Evolutionary conservation across 2,113 vertebrate genomes (phyloP).

Genomic region (Tympanuchus pallidicinctus): DNA sequence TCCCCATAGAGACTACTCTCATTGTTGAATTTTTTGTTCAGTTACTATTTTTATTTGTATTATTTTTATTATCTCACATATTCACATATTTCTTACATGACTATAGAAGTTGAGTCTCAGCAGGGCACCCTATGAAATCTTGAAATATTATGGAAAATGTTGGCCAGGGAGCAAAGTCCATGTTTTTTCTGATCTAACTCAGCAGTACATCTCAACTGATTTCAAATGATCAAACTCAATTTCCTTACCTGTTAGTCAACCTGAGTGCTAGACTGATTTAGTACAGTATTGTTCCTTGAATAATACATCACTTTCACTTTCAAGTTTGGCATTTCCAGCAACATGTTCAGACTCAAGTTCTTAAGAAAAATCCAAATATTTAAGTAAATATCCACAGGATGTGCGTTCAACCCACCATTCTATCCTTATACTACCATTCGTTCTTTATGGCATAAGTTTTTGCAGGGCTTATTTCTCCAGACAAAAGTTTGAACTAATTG

Average conservation of each 20-base stretch:
- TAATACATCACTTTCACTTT: neutral
- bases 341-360: neutral
- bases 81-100: neutral
- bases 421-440: neutral
- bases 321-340: neutral
- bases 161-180: neutral
- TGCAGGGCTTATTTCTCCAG: neutral
- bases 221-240: neutral
- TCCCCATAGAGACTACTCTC: neutral
- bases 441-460: neutral
- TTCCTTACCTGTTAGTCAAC: neutral
- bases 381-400: neutral
- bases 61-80: neutral
- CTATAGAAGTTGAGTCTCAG: neutral
- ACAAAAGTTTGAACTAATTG: neutral
- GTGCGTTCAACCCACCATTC: neutral
- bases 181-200: neutral
- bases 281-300: neutral
- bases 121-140: neutral
- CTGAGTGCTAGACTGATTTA: neutral
- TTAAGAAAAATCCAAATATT: neutral
- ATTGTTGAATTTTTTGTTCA: neutral
- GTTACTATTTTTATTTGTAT: neutral
- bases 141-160: neutral
- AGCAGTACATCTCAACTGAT: neutral